phyloP scores from a whole-genome alignment of 1,140 invertebrate species.

The Cydia fagiglandana region DNA sequence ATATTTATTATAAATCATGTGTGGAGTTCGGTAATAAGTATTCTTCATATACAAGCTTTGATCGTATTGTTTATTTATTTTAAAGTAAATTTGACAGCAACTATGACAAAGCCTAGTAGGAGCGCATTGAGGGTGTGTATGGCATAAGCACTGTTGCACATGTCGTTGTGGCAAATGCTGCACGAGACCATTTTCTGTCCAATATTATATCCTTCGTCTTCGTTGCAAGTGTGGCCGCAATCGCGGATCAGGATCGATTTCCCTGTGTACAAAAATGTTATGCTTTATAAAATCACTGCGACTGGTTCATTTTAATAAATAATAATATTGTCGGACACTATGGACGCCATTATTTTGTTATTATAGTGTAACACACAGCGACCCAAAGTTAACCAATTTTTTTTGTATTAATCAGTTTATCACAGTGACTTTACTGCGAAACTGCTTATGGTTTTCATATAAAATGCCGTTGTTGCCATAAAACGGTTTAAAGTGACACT shows the following conservation, averaged over 20 bases:
- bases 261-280: conserved; percentile 42
- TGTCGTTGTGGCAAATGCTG: conserved; percentile 54
- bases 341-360: neutral
- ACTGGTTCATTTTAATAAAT: neutral
- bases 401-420: no score
- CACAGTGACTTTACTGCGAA: no score
- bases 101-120: conserved; percentile 32
- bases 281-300: neutral
- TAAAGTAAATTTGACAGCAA: conserved; percentile 35
- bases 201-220: conserved; percentile 20
- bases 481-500: no score
- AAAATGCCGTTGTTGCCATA: no score
- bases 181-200: conserved; percentile 48
- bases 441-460: no score
- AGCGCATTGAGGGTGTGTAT: conserved; percentile 35
- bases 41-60: neutral
- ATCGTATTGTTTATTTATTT: neutral
- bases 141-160: conserved; percentile 50
- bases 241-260: conserved; percentile 49
- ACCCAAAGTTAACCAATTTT: no score
- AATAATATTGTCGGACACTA: neutral
- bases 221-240: conserved; percentile 49
- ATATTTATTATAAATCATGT: no score
- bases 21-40: no score
- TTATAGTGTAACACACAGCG: no score